Conservation (phyloP, 2,113 vertebrate species). For the Brevimyrus niger region DNA sequence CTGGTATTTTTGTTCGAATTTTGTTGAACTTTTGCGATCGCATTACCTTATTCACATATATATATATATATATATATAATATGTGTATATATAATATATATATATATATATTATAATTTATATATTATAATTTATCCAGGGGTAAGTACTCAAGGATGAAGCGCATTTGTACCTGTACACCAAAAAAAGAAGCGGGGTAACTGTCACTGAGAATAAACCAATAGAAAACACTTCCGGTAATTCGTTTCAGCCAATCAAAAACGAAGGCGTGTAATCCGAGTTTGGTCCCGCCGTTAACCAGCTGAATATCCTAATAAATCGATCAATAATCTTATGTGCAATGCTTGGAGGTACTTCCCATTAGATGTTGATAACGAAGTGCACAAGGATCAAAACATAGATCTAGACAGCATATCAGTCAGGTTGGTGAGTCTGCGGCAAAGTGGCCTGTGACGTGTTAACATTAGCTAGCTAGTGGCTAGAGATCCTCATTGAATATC, state of each 20-base stretch:
- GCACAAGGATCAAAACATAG: background rate
- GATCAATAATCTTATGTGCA: background rate
- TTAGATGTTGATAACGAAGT: background rate
- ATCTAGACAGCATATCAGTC: background rate
- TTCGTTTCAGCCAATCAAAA: conserved; percentile 1
- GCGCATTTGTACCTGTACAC: background rate
- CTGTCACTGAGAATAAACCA: background rate
- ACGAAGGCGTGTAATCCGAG: background rate
- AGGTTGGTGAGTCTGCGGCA: conserved; percentile 4
- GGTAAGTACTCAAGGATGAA: background rate
- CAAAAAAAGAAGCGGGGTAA: too few species aligned
- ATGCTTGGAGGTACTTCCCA: background rate
- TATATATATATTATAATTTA: too few species aligned
- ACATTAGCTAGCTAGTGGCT: background rate
- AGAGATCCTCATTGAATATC: background rate
- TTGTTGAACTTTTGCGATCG: background rate
- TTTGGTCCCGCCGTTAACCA: background rate
- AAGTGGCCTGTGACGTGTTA: background rate
- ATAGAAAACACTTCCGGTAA: background rate
- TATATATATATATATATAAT: too few species aligned
- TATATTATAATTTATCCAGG: background rate
- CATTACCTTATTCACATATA: background rate
- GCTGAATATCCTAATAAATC: background rate
- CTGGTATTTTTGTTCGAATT: background rate
- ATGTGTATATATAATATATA: too few species aligned